Evolutionary conservation across 2,113 vertebrate species (phyloP).

Genomic region (Oreocharis arfaki): DNA sequence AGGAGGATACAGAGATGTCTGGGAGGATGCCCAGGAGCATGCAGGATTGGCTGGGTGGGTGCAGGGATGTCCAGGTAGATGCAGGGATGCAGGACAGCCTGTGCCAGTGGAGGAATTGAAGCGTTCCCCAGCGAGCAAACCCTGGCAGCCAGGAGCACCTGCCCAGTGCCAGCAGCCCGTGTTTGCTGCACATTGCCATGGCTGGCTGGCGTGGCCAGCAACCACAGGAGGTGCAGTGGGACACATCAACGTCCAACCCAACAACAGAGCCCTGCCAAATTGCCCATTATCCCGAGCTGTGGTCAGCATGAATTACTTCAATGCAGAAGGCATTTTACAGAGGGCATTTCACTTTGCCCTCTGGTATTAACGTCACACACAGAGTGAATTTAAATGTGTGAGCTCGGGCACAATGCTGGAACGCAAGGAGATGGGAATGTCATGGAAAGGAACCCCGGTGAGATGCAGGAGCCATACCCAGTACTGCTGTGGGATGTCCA

Average conservation of each 20-base stretch:
- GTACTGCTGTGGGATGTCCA: not conserved
- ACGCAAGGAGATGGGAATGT: not conserved
- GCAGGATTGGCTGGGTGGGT: not conserved
- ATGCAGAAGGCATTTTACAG: rapidly evolving
- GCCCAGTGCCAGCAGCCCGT: not conserved
- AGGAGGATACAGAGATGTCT: not conserved
- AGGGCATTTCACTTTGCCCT: not conserved
- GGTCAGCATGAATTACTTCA: not conserved
- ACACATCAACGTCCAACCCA: not conserved
- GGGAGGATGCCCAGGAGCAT: not conserved
- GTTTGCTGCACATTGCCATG: not conserved
- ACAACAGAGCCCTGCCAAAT: not conserved
- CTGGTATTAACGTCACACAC: rapidly evolving
- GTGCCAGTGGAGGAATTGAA: not conserved
- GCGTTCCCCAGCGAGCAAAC: not conserved
- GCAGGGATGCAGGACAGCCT: not conserved
- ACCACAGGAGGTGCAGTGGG: not conserved
- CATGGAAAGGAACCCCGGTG: not conserved
- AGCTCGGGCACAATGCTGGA: not conserved
- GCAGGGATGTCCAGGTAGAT: not conserved
- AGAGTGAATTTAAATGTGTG: rapidly evolving
- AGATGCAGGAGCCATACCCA: not conserved
- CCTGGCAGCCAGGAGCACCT: not conserved
- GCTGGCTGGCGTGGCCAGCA: not conserved
- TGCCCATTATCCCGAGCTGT: rapidly evolving